Evolutionary conservation across 2,113 vertebrate genomes (phyloP).

Genomic region (Scopus umbretta): DNA sequence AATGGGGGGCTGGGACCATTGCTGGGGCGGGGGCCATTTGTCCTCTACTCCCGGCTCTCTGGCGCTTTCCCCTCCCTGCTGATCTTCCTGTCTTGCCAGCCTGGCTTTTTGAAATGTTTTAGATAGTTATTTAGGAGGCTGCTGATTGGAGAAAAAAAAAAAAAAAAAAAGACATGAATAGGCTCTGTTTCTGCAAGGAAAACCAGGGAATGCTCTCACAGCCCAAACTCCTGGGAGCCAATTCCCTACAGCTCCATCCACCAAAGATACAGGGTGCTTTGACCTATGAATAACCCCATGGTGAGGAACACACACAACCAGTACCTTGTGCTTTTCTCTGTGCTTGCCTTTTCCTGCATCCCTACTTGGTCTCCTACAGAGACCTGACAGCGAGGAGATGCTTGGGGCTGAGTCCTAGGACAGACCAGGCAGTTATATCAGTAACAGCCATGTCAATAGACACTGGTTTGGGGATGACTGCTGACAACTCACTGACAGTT

Average conservation of each 20-base stretch:
- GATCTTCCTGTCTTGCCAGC: not conserved
- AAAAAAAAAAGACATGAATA: not conserved
- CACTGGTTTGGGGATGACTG: not conserved
- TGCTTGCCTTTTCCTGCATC: not conserved
- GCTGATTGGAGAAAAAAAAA: not conserved
- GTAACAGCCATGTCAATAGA: not conserved
- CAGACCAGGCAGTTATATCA: not conserved
- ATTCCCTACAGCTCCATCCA: not conserved
- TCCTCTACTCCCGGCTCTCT: slow-evolving; percentile 17
- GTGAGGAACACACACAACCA: not conserved
- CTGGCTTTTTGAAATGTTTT: not conserved
- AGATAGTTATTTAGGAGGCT: not conserved
- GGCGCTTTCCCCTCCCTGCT: not conserved
- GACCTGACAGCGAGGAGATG: not conserved
- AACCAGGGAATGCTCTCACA: not conserved
- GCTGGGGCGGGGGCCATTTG: slow-evolving; percentile 48
- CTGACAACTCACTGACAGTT: not conserved
- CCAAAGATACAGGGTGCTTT: not conserved
- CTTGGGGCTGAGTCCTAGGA: not conserved
- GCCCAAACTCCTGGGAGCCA: not conserved
- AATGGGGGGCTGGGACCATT: slow-evolving; percentile 40
- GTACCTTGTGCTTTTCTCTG: not conserved
- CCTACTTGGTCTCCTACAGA: not conserved
- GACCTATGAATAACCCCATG: not conserved
- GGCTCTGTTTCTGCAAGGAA: not conserved